These are phyloP conservation scores for Empidonax alnorum DNA, from an alignment of 2,113 vertebrate species.

Conservation along the genomic window DNA sequence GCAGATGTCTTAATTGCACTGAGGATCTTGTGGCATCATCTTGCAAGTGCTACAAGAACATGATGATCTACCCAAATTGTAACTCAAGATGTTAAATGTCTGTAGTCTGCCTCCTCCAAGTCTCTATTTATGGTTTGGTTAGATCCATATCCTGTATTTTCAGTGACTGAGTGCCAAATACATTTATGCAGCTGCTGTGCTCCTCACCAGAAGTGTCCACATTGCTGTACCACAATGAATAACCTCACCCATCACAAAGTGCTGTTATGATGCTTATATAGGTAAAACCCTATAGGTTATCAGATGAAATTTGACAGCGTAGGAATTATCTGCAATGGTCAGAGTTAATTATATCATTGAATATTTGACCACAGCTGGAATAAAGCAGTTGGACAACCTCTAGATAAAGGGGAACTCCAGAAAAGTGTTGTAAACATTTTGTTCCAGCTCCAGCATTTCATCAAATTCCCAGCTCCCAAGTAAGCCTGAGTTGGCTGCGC, in stretches of 20 bases:
- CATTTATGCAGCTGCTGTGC: background rate
- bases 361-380: background rate
- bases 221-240: background rate
- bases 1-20: background rate
- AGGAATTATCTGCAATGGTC: background rate
- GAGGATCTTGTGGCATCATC: background rate
- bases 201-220: background rate
- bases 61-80: background rate
- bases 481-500: background rate
- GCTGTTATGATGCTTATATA: background rate
- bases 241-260: background rate
- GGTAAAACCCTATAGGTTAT: background rate
- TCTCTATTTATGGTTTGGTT: background rate
- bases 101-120: background rate
- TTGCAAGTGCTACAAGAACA: background rate
- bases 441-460: background rate
- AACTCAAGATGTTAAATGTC: background rate
- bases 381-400: background rate
- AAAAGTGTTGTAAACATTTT: background rate
- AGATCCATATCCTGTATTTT: background rate
- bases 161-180: background rate
- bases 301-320: background rate
- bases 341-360: background rate
- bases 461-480: background rate
- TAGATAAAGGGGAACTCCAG: slow-evolving; percentile 32